Evolutionary conservation across 1,140 invertebrate species (phyloP).

Genomic region (Panulirus ornatus): DNA sequence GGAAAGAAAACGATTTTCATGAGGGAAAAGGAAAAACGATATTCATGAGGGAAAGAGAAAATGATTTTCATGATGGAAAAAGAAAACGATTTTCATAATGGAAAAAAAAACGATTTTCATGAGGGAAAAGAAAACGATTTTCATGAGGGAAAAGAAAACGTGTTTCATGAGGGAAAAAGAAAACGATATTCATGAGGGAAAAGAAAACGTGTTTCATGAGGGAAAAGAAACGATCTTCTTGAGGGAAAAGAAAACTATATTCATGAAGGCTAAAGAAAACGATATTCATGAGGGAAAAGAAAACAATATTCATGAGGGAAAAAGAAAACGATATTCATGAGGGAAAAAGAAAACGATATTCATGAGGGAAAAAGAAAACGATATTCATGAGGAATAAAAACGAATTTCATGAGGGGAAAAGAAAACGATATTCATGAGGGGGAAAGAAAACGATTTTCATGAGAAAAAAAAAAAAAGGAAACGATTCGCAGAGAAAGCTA

Average conservation of each 20-base stretch:
- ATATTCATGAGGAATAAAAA: not conserved
- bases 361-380: not conserved
- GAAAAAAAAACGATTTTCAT: not conserved
- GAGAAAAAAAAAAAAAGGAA: not conserved
- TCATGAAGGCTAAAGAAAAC: not conserved
- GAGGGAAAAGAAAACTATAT: not conserved
- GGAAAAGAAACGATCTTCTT: not conserved
- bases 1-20: not conserved
- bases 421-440: not conserved
- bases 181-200: not conserved
- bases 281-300: not conserved
- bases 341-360: not conserved
- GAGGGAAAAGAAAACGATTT: not conserved
- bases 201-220: not conserved
- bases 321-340: too few relatives aligned
- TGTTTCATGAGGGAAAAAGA: not conserved
- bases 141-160: not conserved
- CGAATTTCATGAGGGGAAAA: not conserved
- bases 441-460: not conserved
- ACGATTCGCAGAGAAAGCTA: not conserved
- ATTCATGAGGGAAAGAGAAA: not conserved
- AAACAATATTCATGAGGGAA: too few relatives aligned
- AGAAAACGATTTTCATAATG: not conserved
- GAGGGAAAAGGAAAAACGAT: not conserved
- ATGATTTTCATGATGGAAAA: not conserved